Percentiles rank a stretch among this genome's conserved stretches.
Evolutionary conservation across 2,888 invertebrate genomes (phyloP).

Genomic region (Glyphotaelius pellucidus): DNA sequence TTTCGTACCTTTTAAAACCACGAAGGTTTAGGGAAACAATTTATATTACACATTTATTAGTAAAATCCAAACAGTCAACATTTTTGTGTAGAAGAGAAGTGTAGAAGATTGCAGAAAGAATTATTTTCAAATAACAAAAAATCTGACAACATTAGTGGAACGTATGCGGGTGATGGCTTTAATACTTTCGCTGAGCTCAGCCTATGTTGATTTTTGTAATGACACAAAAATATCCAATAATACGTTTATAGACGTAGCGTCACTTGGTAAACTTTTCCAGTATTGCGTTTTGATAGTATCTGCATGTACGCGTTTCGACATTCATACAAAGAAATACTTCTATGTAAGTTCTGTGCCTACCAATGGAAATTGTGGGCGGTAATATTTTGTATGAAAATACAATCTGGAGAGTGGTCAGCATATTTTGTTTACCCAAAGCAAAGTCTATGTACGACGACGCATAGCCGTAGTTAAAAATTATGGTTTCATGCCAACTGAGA

Average conservation of each 20-base stretch:
- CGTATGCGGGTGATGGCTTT: background rate
- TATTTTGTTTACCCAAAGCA: background rate
- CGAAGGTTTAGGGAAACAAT: background rate
- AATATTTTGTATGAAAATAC: background rate
- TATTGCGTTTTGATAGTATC: background rate
- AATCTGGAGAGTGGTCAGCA: background rate
- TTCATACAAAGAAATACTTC: too few species aligned
- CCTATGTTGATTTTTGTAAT: background rate
- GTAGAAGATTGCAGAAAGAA: background rate
- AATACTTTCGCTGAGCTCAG: background rate
- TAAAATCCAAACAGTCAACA: background rate
- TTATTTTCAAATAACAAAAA: background rate
- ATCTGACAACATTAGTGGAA: background rate
- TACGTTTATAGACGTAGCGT: background rate
- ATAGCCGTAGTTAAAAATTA: background rate
- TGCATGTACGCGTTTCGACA: too few species aligned
- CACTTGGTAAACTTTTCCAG: background rate
- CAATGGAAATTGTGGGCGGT: too few species aligned
- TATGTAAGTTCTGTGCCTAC: background rate
- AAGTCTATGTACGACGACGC: background rate
- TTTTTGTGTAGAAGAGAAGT: background rate
- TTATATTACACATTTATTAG: background rate
- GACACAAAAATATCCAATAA: background rate
- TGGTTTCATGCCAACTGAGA: too few species aligned
- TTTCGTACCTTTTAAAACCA: background rate